A percentile compares a stretch with the other conserved stretches of the same genome.
Evolutionary conservation across 1,140 invertebrate genomes (phyloP).

Genomic region (Leptonema lineaticorne): DNA sequence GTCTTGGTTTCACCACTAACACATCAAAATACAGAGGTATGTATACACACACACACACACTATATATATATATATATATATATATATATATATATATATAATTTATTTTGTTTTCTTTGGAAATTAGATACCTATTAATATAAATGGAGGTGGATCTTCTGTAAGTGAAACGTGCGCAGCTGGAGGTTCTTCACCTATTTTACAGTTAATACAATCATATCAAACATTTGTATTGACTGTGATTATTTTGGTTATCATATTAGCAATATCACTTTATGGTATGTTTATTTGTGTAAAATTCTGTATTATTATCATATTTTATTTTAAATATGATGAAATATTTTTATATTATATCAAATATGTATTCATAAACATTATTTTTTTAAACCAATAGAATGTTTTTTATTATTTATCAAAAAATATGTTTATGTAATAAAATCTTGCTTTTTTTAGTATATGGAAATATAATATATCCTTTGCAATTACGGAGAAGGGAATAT

Average conservation of each 20-base stretch:
- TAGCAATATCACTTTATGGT: conserved; percentile 27
- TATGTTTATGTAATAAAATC: background rate
- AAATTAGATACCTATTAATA: no score
- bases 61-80: no score
- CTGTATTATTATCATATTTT: background rate
- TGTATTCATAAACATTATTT: background rate
- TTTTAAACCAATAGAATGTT: no score
- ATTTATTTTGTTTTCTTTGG: no score
- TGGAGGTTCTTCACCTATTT: conserved; percentile 25
- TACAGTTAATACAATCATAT: conserved; percentile 22
- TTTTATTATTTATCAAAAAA: background rate
- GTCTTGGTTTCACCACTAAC: conserved; percentile 30
- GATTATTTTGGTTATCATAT: background rate
- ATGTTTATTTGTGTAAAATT: background rate
- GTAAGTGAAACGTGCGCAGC: conserved; percentile 1
- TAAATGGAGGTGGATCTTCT: conserved; percentile 8
- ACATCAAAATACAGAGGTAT: conserved; percentile 34
- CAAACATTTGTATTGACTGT: conserved; percentile 17
- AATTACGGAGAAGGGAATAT: conserved; percentile 2
- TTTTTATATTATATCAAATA: background rate
- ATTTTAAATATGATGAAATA: background rate
- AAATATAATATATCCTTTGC: conserved; percentile 12
- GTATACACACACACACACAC: no score
- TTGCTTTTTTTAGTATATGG: conserved; percentile 19
- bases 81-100: background rate